Evolutionary conservation across 2,113 vertebrate genomes (phyloP), one percentile per base, ranked within the genome.

Genomic region (Nycticebus coucang): DNA sequence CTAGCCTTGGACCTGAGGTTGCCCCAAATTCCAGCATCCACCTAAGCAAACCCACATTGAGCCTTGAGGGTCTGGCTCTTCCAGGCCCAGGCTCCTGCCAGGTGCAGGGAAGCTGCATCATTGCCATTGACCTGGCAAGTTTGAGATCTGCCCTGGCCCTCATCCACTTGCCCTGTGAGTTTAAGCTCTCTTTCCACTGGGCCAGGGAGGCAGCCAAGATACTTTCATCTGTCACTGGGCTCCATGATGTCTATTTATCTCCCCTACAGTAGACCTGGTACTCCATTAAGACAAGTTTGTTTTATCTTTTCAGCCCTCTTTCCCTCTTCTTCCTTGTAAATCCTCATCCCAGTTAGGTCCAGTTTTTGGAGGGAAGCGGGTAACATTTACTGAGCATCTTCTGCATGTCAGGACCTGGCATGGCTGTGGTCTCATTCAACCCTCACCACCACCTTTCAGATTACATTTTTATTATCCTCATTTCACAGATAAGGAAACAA

Each of bases 71-170:
- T 71, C 86, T 3, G 37, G 72, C 15, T 62, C 41, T 22, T 18
- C 35, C 30, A 0, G 57, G 4, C 26, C 24, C 21, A 13, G 21
- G 82, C 62, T 83, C 11, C n/a, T 1, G 5, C 0, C 0, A 0
- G 6, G 5, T 13, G 12, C 28, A 33, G 45, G 50, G 24, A 14
- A 1, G n/a, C 22, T 30, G 37, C 75, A 26, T 59, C 9, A 3
- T 1, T 6, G 11, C 24, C 3, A 0, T 1, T 15, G 41, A 14
- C 22, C 4, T 10, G 64, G 78, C 35, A 55, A n/a, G 28, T 41
- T 21, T 64, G 55, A 3, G 60, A n/a, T 45, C 62, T 5, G 41
- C 22, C 50, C n/a, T 21, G 5, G 5, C 13, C 41, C 50, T 68
- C 13, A 7, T 4, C 41, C 33, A 14, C 60, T 5, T 21, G 17